Evolutionary conservation across 2,888 invertebrate genomes (phyloP).

Genomic region (Polymixis flavicincta): DNA sequence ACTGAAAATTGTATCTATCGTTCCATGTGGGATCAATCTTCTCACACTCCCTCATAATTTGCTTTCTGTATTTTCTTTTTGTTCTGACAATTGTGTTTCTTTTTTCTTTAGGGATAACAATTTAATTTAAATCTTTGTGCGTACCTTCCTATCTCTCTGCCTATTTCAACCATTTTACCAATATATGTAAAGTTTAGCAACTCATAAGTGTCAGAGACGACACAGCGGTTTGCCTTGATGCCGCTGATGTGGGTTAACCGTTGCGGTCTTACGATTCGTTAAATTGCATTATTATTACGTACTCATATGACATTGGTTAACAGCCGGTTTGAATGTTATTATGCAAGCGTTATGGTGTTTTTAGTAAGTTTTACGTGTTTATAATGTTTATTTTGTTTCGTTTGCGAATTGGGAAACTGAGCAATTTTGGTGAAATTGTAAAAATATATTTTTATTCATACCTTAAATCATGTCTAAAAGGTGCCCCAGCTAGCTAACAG

Average conservation of each 20-base stretch:
- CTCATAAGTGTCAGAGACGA: slow-evolving; percentile 75
- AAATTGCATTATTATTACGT: slow-evolving; percentile 65
- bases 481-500: not conserved
- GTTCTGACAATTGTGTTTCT: not conserved
- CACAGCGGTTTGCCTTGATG: slow-evolving; percentile 69
- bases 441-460: not conserved
- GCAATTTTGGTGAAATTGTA: not conserved
- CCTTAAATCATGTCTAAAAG: not conserved
- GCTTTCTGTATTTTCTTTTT: not conserved
- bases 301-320: slow-evolving; percentile 60
- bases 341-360: slow-evolving; percentile 37
- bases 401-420: not conserved
- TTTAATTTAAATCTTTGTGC: not conserved
- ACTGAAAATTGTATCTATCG: not conserved
- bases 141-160: slow-evolving; percentile 4
- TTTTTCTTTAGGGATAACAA: not conserved
- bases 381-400: not conserved
- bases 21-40: not conserved
- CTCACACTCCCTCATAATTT: not conserved
- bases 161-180: slow-evolving; percentile 2
- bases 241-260: slow-evolving; percentile 64
- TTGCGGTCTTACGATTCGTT: slow-evolving; percentile 62
- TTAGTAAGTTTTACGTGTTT: slow-evolving; percentile 14
- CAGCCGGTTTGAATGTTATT: slow-evolving; percentile 24
- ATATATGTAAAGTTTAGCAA: slow-evolving; percentile 55